Base-by-base conservation (phyloP, 2,113 vertebrate genomes). In the Sapajus apella region DNA sequence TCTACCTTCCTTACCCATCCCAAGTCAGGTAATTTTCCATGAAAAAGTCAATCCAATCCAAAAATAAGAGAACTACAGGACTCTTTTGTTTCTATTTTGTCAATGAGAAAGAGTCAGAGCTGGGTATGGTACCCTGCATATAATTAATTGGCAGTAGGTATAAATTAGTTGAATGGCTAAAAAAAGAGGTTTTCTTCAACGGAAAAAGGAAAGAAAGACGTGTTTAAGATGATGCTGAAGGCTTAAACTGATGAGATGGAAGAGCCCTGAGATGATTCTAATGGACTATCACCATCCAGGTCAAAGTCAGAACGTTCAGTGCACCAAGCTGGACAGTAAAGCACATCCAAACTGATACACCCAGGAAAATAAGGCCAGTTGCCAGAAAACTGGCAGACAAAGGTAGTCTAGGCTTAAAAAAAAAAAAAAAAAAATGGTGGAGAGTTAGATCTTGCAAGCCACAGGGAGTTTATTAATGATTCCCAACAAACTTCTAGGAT, bases 401-500 rank as follows among this genome's bases (percentile, higher is more conserved):
- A 87, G 79, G 50, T 37, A 79, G 37, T 79, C 70, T 64, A 27
- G 30, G 85, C 93, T 90, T 82, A 23, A 76, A 43, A 43, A 45
- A 55, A 56, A 72, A 40, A 32, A 25, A 37, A 76, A 40, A 32
- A 25, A 37, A 76, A 81, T 91, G 40, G n/a, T 95, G 37, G 0
- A 70, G 35, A 85, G 56, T 37, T 30, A 52, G 17, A 85, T 55
- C 32, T 89, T 93, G 8, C 25, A 94, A 94, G 8, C n/a, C 77
- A 50, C 3, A 81, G 32, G 66, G 81, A 89, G n/a, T 50, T 97
- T 94, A 91, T 88, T 76, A 91, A 91, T 75, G 82, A 88, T 20
- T 85, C 45, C 70, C 92, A 32, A 96, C 32, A 87, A 84, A 45
- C 80, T 66, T 97, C 66, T 93, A 91, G 37, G 84, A 73, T 64